Base-by-base conservation (phyloP, 2,888 invertebrate species). In the Lithophane semibrunnea region DNA sequence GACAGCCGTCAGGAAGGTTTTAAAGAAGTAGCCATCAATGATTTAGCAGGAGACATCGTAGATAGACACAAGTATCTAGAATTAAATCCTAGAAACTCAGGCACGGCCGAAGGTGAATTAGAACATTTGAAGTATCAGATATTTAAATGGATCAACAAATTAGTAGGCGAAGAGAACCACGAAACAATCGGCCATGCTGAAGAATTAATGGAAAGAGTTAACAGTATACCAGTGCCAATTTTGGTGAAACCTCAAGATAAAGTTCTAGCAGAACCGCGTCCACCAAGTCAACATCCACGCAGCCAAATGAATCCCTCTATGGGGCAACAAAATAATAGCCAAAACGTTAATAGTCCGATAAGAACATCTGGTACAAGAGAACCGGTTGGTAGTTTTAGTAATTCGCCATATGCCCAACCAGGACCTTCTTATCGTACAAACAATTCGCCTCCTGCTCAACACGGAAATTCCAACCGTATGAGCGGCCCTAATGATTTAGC, bases 61-160 rank as follows among this genome's bases (percentile, higher is more conserved):
- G 93, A 96, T 68, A 92, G 95, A 81, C 89, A 91, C 9, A 94
- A 92, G 79, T 95, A 94, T 87, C 82, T 94, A 81, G 89, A 93
- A 82, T 73, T 93, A 8, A 94, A 93, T 74, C 89, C 91, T 42
- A 71, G 83, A 1, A 85, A 73, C 58, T 84, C 67, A 69, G 82
- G 74, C 13, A 81, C 89, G 13, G 86, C 90, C 3, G 85, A 87
- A 80, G 90, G 91, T 65, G 95, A 95, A 81, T 70, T 94, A 58
- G 94, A 95, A 81, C 87, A 93, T 87, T 89, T 95, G 13, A 94
- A 92, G 77, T 94, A 93, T 89, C 93, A 94, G 67, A 94, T 95
- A 80, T 94, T 93, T 73, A 95, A 95, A 89, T 94, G 93, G 93
- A 89, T 94, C 7, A 92, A 92, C 71, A 94, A 93, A 84, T 82